Evolutionary conservation across 2,113 vertebrate species (phyloP).

Genomic region (Caretta caretta): DNA sequence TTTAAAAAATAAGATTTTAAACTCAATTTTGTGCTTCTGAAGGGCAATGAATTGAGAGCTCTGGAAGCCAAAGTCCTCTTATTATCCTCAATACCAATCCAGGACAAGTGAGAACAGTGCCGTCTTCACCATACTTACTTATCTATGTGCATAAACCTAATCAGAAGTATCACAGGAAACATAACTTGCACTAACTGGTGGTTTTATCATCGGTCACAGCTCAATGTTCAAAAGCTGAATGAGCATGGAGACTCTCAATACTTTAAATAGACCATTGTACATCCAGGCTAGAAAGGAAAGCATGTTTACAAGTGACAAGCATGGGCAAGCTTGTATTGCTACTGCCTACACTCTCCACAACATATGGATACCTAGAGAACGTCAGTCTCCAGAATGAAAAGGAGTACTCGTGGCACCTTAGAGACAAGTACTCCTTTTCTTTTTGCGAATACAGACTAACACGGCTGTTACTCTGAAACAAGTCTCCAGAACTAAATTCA

Average conservation of each 20-base stretch:
- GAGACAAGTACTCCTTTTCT: no score
- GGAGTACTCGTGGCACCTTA: no score
- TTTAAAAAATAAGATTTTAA: no score
- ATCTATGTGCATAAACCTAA: neutral
- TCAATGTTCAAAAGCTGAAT: neutral
- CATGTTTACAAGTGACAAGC: neutral
- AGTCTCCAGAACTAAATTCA: neutral
- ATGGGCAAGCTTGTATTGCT: neutral
- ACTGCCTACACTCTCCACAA: neutral
- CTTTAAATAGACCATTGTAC: neutral
- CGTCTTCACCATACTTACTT: neutral
- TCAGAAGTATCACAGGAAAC: fast-evolving
- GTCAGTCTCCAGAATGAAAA: neutral
- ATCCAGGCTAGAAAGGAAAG: neutral
- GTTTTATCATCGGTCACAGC: neutral
- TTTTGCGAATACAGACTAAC: no score
- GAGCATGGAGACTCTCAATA: neutral
- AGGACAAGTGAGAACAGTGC: neutral
- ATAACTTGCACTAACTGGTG: neutral
- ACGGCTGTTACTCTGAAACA: no score
- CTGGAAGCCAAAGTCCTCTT: neutral
- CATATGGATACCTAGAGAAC: neutral
- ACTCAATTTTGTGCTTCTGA: no score
- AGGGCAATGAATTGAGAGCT: neutral
- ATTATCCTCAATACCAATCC: neutral